Conservation (phyloP, 2,797 vertebrate genomes). For the Micrastur ruficollis region DNA sequence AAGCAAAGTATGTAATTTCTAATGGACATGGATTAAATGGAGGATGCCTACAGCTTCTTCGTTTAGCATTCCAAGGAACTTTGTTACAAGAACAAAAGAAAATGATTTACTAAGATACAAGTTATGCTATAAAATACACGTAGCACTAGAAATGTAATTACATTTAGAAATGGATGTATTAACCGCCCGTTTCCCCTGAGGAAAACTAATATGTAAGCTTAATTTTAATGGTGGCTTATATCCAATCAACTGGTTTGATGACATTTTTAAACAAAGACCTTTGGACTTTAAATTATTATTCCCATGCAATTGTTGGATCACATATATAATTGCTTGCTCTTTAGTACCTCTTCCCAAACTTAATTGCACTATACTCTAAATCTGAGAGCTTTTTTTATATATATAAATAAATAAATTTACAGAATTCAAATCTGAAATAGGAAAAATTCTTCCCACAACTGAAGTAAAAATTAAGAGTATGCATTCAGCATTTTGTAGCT, state of each 20-base stretch:
- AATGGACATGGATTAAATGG: conserved; percentile 1
- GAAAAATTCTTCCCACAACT: background rate
- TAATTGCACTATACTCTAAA: background rate
- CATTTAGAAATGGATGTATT: background rate
- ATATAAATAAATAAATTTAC: background rate
- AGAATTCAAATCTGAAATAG: background rate
- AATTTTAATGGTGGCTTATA: conserved; percentile 38
- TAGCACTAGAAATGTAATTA: conserved; percentile 40
- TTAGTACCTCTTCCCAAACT: background rate
- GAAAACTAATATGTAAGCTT: conserved; percentile 31
- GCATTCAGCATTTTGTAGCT: background rate
- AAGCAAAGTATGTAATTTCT: conserved; percentile 26
- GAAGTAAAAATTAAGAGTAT: background rate
- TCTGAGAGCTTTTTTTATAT: background rate
- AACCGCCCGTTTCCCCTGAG: background rate
- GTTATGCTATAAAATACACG: background rate
- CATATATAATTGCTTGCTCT: background rate
- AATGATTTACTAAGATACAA: background rate
- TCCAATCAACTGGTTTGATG: background rate
- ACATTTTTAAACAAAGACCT: conserved; percentile 17
- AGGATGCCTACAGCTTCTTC: background rate
- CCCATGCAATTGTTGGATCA: background rate
- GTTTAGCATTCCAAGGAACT: conserved; percentile 1
- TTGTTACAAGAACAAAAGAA: conserved; percentile 24
- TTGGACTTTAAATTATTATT: background rate